Conservation (phyloP, 2,888 invertebrate species). For the Glomeris marginata region DNA sequence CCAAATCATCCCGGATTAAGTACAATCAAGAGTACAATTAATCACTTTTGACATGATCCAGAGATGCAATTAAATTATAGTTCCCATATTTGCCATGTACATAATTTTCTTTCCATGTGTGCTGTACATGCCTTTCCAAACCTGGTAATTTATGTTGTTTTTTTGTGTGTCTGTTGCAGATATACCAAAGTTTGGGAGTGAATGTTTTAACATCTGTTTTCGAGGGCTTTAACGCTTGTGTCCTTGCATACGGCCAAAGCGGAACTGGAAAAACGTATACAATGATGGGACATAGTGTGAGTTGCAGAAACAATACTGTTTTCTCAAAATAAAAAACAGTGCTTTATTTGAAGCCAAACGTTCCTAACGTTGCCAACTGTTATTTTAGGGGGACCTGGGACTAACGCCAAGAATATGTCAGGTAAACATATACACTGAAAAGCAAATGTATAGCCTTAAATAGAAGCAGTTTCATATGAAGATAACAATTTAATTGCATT, state of each 20-base stretch:
- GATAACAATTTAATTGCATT: background rate
- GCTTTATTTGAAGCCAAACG: too few species aligned
- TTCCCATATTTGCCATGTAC: constrained; percentile 23
- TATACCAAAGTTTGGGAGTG: constrained; percentile 49
- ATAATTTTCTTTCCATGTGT: constrained; percentile 9
- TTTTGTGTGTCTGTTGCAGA: constrained; percentile 29
- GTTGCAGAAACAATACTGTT: constrained; percentile 12
- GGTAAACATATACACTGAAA: constrained; percentile 18
- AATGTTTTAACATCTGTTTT: constrained; percentile 46
- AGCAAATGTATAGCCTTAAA: background rate
- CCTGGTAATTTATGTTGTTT: background rate
- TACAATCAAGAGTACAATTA: too few species aligned
- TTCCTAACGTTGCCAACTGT: too few species aligned
- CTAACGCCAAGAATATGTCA: constrained; percentile 33
- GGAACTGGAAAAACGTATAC: constrained; percentile 82
- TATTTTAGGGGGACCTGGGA: constrained; percentile 29
- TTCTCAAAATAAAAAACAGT: too few species aligned
- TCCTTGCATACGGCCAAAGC: constrained; percentile 84
- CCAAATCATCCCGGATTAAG: too few species aligned
- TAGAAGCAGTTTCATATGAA: background rate
- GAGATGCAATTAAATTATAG: background rate
- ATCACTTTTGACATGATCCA: background rate
- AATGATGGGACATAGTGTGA: constrained; percentile 61
- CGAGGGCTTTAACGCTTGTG: constrained; percentile 67
- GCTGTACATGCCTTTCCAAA: constrained; percentile 16